Base-by-base conservation (phyloP, 1,140 invertebrate genomes). In the Heliothis virescens region DNA sequence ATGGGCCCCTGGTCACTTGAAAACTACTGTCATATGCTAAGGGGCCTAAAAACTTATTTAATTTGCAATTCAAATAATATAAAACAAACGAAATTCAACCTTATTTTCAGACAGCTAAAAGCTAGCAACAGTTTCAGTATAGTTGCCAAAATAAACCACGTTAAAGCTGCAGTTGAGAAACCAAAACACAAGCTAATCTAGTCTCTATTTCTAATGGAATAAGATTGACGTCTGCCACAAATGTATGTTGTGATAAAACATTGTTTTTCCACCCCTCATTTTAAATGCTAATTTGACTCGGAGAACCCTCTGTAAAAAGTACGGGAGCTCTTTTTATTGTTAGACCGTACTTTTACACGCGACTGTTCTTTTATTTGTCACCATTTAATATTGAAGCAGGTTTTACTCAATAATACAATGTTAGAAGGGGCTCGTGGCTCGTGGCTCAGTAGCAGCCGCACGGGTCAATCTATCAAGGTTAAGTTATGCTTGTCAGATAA, bases 201-300 rank as follows among this genome's bases (percentile, higher is more conserved):
- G n/a, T 7, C 21, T 53, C 9, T 71, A 50, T 50, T 26, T 3
- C 2, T 1, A 71, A 13, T 1, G 1, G 3, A 26, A 67, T 67
- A 67, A 71, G 13, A 29, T 1, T 7, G 13, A 71, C 9, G 3
- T 16, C n/a, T 53, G 1, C 0, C 1, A 29, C 4, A 5, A 3
- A 11, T 1, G 4, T 2, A 7, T 26, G 63, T 53, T 0, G n/a
- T 0, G 34, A 41, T 18, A 72, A 72, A 18, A 21, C 0, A 1
- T 72, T 1, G 69, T 72, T 29, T 15, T 60, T 82, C 83, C 84
- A 85, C 89, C 90, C 85, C 86, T 86, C 87, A 48, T 91, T 91
- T 88, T 85, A 88, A 89, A 91, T 91, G 86, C 85, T 87, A 91
- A 91, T 89, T 85, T 87, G 89, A 87, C 90, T 89, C 86, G 85